Evolutionary conservation across 2,113 vertebrate genomes (phyloP), one percentile per base, ranked within the genome.

Genomic region (Shinisaurus crocodilurus): DNA sequence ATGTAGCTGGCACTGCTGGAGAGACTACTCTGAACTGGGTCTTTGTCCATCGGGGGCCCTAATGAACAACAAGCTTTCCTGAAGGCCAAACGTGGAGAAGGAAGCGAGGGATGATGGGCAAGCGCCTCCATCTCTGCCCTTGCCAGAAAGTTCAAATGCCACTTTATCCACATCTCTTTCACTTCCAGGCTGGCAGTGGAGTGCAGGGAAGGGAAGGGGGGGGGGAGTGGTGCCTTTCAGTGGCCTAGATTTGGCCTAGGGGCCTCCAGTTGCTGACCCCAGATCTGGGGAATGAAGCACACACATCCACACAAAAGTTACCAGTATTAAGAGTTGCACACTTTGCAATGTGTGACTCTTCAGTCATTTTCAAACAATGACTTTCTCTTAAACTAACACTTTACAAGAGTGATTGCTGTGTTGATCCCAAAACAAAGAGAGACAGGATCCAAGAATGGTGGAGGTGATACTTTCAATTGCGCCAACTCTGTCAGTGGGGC

Each of bases 251-350:
- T 54, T 32, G 63, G 6, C 60, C 45, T 40, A 69, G 13, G 27
- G 18, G 45, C 91, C 96, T 57, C 95, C 5, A 27, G 34, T 82
- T 82, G 25, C 65, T 88, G 63, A 69, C 27, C n/a, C 50, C 67
- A 80, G 96, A 95, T 96, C 95, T 97, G 29, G 57, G 27, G n/a
- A 45, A 32, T 54, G n/a, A 80, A 27, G 48, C 94, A 34, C 45
- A 54, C 29, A 81, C 29, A 48, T 32, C 34, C 5, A 40, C 37
- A 25, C 40, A 50, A 25, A 18, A 27, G n/a, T 40, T 63, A 48
- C n/a, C n/a, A 27, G 29, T 29, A 72, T 82, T 70, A 74, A 69
- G 67, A 60, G 13, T 60, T 76, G n/a, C n/a, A 75, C n/a, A 15
- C 15, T 43, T n/a, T n/a, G 20, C 50, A 45, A 0, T 43, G 6